These are phyloP conservation scores for Phoebastria nigripes DNA, from an alignment of 2,797 vertebrate genomes.

Conservation along the genomic window DNA sequence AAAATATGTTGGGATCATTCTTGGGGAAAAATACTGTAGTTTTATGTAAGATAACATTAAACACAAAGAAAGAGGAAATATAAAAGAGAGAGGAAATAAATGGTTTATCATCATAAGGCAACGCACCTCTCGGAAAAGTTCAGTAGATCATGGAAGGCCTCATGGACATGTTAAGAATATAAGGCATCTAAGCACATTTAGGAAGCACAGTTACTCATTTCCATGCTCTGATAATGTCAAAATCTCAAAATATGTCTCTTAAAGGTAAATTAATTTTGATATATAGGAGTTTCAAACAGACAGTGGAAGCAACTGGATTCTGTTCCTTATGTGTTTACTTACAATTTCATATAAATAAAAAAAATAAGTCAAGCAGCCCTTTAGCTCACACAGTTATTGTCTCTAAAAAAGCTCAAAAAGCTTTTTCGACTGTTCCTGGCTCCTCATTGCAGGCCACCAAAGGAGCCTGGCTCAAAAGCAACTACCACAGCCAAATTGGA, in stretches of 20 bases:
- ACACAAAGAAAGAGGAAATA: background rate
- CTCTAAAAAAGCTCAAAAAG: background rate
- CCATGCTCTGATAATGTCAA: background rate
- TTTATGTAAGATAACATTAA: background rate
- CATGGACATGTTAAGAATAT: background rate
- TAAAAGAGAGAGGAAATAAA: background rate
- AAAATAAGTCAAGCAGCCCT: background rate
- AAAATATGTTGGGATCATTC: background rate
- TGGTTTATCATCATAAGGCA: background rate
- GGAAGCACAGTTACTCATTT: background rate
- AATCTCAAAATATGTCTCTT: background rate
- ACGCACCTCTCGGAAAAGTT: background rate
- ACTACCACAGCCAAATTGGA: background rate
- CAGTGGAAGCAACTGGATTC: background rate
- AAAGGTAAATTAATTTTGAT: background rate
- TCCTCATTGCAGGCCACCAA: background rate
- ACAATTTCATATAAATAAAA: background rate
- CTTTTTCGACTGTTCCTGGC: background rate
- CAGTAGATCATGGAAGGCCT: background rate
- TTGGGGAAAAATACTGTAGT: background rate
- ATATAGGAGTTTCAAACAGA: background rate
- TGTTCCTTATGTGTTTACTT: background rate
- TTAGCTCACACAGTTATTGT: background rate
- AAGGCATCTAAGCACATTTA: background rate
- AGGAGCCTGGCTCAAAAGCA: background rate